Evolutionary conservation across 2,797 vertebrate genomes (phyloP).

Genomic region (Sus cebifrons): DNA sequence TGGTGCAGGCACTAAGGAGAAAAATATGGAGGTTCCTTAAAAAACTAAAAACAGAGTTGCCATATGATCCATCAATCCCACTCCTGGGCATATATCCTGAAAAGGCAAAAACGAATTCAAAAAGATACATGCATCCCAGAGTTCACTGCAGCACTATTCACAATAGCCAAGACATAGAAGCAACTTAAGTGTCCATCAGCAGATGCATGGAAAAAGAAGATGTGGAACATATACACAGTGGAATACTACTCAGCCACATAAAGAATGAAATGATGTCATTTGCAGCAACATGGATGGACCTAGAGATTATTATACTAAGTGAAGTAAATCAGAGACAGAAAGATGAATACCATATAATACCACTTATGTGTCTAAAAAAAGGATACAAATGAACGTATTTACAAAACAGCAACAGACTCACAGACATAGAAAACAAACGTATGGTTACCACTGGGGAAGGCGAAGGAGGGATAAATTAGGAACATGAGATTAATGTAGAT

Average conservation of each 20-base stretch:
- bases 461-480: not conserved
- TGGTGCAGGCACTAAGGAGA: not conserved
- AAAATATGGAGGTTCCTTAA: not conserved
- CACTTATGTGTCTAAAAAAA: not conserved
- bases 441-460: not conserved
- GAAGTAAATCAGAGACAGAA: not conserved
- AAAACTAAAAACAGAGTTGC: not conserved
- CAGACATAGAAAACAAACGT: not conserved
- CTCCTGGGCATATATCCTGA: not conserved
- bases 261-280: not conserved
- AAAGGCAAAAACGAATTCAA: not conserved
- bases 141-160: not conserved
- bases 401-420: not conserved
- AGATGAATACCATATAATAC: not conserved
- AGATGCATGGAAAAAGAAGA: not conserved
- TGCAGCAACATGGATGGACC: not conserved
- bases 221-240: not conserved
- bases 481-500: no score
- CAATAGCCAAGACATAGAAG: not conserved
- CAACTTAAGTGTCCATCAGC: not conserved
- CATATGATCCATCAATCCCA: not conserved
- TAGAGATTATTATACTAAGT: not conserved
- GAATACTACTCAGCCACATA: not conserved
- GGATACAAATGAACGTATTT: not conserved
- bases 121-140: not conserved